Evolutionary conservation across 1,140 invertebrate species (phyloP), one percentile per base, ranked within the genome.

Genomic region (Camponotus floridanus): DNA sequence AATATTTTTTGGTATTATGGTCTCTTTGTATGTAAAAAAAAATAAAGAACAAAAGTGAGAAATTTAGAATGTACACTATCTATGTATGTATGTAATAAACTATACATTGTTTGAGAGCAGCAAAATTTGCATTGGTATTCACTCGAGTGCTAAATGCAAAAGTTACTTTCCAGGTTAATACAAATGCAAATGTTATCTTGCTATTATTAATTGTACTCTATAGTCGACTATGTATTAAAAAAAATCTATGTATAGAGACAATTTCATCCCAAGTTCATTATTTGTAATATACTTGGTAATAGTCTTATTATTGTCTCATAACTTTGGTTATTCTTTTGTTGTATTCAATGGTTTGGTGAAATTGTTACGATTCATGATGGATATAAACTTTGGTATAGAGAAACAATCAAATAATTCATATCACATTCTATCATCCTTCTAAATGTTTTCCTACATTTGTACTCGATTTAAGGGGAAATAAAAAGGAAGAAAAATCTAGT

Each of bases 241-340:
- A 79, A 65, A 70, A 59, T 57, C 1, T 57, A 55, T 3, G 13
- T 15, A n/a, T 1, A 45, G 55, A 81, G 39, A 73, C 6, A 31
- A 26, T 26, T 26, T 26, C 39, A 42, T 18, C 51, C 36, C 78
- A 80, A 80, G 78, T 80, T 65, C 78, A 42, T 39, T 26, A 18
- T 64, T 45, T 48, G 42, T 33, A 51, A 18, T 70, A 70, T 80
- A 80, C 65, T 80, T 80, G 78, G 36, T 80, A 68, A 21, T 80
- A 26, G 5, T 45, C 67, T 71, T 21, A 21, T 64, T 55, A 59
- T 6, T 73, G 1, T 57, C 8, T 8, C 26, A n/a, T 33, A 39
- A 79, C 42, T 15, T 80, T 48, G 8, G 0, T 51, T 26, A 51
- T 15, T 31, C 33, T 71, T 15, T 31, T 8, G 21, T 18, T 26